Percentiles rank a stretch among this genome's conserved stretches.
Conservation (phyloP, 2,888 invertebrate genomes). For the Epinotia nisella region DNA sequence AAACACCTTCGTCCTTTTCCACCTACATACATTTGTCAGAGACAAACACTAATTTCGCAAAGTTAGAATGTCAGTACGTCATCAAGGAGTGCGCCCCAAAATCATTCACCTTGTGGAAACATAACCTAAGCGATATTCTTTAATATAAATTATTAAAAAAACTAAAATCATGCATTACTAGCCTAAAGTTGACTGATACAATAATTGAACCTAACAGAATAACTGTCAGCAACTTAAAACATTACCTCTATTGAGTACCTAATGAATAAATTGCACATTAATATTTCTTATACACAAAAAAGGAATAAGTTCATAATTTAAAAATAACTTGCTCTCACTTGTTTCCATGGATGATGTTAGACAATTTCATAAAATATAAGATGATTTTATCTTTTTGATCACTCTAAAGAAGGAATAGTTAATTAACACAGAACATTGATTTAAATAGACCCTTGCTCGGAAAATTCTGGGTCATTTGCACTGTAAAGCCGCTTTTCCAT, state of each 20-base stretch:
- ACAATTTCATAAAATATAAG: conserved; percentile 20
- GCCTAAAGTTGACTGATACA: conserved; percentile 38
- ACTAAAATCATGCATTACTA: conserved; percentile 34
- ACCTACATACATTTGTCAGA: background rate
- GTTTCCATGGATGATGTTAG: conserved; percentile 1
- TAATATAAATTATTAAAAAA: conserved; percentile 34
- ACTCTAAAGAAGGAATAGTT: too few species aligned
- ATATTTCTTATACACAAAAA: conserved; percentile 29
- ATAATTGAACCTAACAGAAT: conserved; percentile 27
- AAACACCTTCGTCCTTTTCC: background rate
- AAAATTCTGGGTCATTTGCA: background rate
- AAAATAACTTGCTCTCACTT: conserved; percentile 23
- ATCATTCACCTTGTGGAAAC: background rate
- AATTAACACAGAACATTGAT: conserved; percentile 3
- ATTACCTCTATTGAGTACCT: conserved; percentile 31
- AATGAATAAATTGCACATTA: conserved; percentile 43
- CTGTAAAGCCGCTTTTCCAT: background rate
- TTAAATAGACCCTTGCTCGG: background rate
- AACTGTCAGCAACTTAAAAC: conserved; percentile 30
- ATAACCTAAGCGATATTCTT: conserved; percentile 26
- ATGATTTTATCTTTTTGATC: background rate
- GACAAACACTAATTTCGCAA: background rate
- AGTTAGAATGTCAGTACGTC: background rate
- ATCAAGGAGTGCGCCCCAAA: background rate
- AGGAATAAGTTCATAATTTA: conserved; percentile 40